Base-by-base conservation (phyloP, 2,113 vertebrate species). In the Odontesthes bonariensis region DNA sequence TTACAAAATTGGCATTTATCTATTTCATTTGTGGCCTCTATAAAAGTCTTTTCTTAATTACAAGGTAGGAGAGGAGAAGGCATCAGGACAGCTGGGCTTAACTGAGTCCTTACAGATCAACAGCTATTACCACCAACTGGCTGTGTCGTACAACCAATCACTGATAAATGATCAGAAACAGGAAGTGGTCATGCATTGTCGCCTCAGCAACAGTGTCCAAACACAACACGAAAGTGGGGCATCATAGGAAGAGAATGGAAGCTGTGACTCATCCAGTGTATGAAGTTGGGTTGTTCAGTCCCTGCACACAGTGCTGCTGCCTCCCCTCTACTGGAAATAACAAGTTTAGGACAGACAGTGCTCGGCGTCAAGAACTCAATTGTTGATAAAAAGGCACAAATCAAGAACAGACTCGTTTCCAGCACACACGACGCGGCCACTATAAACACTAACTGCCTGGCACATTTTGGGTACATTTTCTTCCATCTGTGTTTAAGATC, bases 11-110 rank as follows among this genome's bases (percentile, higher is more conserved):
- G 91, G 81, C 91, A 93, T 72, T 90, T 92, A 88, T 91, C 93
- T 94, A 93, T 93, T 87, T 94, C 86, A 90, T 95, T 91, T 93
- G 91, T 92, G 93, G 88, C 76, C 88, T 91, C 93, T 94, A 94
- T 90, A 94, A 95, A 92, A 93, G 92, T 65, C 89, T 94, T 91
- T 54, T 94, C 93, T 94, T 95, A 95, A 94, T 94, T 94, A 94
- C 91, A 94, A 88, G 84, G 80, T 82, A 84, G 84, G 77, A 81
- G 89, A 51, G 82, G 78, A 86, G 88, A 92, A 87, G 87, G 91
- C 79, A 87, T 91, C 90, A 87, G 89, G 86, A 87, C 75, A 86
- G 90, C 88, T 82, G 84, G 86, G 79, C 78, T 74, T 53, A 57
- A 69, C 59, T 3, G 68, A 86, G 85, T 81, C 74, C 75, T 62